These are phyloP conservation scores for Ornithoptera priamus DNA, from an alignment of 2,888 invertebrate genomes.

Conservation along the genomic window DNA sequence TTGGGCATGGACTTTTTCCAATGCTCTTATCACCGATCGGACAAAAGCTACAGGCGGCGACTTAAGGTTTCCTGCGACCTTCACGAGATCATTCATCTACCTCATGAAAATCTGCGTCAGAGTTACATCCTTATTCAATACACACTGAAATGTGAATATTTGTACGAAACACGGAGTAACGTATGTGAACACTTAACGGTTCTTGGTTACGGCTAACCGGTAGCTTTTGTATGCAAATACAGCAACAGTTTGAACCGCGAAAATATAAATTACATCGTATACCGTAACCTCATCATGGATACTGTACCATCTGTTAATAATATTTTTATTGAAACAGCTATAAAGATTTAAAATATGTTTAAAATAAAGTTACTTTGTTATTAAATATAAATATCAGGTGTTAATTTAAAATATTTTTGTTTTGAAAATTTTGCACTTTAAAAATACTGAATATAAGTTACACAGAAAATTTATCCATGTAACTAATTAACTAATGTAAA, in stretches of 20 bases:
- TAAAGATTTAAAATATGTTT: too few species aligned
- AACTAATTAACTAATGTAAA: too few species aligned
- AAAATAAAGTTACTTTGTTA: too few species aligned
- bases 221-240: slow-evolving; percentile 25
- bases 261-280: slow-evolving; percentile 1
- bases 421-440: too few species aligned
- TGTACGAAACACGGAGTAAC: neutral
- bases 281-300: too few species aligned
- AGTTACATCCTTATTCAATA: neutral
- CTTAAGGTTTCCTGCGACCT: neutral
- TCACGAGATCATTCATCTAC: neutral
- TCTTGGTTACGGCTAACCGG: slow-evolving; percentile 3
- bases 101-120: neutral
- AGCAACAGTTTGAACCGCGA: slow-evolving; percentile 14
- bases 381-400: too few species aligned
- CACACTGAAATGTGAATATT: neutral
- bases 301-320: too few species aligned
- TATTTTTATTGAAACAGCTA: too few species aligned
- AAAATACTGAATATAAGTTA: too few species aligned
- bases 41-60: neutral
- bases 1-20: neutral
- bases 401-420: too few species aligned
- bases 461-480: too few species aligned
- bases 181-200: slow-evolving; percentile 20
- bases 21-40: neutral